Evolutionary conservation across 2,888 invertebrate genomes (phyloP).

Genomic region (Myathropa florea): DNA sequence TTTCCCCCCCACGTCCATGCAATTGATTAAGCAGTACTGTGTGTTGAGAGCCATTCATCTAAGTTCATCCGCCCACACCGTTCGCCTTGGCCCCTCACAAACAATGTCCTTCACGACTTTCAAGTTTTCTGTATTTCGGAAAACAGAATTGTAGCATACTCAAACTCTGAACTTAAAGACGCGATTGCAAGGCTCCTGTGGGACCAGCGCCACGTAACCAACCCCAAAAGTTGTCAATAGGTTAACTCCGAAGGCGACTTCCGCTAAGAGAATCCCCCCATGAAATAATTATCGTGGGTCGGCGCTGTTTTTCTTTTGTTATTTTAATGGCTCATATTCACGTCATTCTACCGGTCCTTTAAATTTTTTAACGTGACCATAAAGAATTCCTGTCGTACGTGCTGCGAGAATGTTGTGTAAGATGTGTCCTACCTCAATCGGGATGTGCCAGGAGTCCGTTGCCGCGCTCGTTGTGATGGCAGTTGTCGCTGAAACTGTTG

Average conservation of each 20-base stretch:
- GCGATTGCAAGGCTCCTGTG: conserved; percentile 4
- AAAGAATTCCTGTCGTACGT: conserved; percentile 22
- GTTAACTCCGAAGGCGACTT: neutral
- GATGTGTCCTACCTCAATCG: neutral
- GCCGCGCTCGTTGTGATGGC: conserved; percentile 8
- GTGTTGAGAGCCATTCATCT: conserved; percentile 55
- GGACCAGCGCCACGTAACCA: neutral
- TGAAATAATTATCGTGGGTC: conserved; percentile 43
- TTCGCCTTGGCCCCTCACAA: neutral
- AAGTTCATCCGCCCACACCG: neutral
- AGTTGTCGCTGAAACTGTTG: conserved; percentile 33
- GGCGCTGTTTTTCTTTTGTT: neutral
- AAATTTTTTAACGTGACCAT: conserved; percentile 45
- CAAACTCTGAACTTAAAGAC: conserved; percentile 32
- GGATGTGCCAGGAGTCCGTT: neutral
- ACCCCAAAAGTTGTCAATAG: neutral
- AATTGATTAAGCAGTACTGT: conserved; percentile 63
- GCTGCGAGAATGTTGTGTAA: conserved; percentile 6
- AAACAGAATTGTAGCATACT: conserved; percentile 8
- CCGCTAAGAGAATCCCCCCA: conserved; percentile 13
- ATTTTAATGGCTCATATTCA: conserved; percentile 40
- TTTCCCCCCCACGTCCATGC: conserved; percentile 52
- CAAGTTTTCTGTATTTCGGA: conserved; percentile 20
- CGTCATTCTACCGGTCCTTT: conserved; percentile 39
- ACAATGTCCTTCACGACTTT: conserved; percentile 54